phyloP scores from a whole-genome alignment of 2,113 vertebrate genomes.

The Chinchilla lanigera region DNA sequence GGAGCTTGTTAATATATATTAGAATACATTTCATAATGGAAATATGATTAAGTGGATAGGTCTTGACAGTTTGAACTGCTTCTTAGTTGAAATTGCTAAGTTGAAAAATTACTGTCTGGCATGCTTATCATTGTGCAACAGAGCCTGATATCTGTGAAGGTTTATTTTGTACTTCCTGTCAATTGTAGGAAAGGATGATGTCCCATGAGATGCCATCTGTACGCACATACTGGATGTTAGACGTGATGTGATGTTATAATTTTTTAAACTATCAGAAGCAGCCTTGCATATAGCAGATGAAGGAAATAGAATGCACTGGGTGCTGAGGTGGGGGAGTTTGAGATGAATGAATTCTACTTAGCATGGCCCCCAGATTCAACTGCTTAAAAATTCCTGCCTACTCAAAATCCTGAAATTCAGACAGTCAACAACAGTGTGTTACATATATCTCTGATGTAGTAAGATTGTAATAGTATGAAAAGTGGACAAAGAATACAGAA shows the following conservation, averaged over 20 bases:
- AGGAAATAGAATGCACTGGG: not conserved
- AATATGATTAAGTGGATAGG: slow-evolving; percentile 63
- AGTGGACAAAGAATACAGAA: not conserved
- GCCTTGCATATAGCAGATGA: not conserved
- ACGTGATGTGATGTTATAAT: not conserved
- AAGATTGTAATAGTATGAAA: not conserved
- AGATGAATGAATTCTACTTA: not conserved
- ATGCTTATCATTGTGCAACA: slow-evolving; percentile 59
- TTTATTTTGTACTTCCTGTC: slow-evolving; percentile 57
- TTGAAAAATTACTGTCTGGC: slow-evolving; percentile 72
- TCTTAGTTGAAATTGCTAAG: slow-evolving; percentile 57
- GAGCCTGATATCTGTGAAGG: slow-evolving; percentile 54
- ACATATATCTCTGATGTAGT: not conserved
- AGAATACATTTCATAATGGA: slow-evolving; percentile 64
- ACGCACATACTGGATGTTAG: slow-evolving; percentile 49
- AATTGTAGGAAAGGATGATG: slow-evolving; percentile 57
- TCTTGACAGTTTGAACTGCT: slow-evolving; percentile 70
- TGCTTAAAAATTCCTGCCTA: not conserved
- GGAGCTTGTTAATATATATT: slow-evolving; percentile 63
- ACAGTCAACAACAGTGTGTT: not conserved
- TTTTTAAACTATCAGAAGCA: not conserved
- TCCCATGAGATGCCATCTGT: slow-evolving; percentile 58
- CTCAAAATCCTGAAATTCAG: not conserved
- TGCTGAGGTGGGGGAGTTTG: not conserved
- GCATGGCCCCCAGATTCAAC: not conserved